These are phyloP conservation scores for Acleris cristana DNA, from an alignment of 2,888 invertebrate genomes.

Conservation along the genomic window DNA sequence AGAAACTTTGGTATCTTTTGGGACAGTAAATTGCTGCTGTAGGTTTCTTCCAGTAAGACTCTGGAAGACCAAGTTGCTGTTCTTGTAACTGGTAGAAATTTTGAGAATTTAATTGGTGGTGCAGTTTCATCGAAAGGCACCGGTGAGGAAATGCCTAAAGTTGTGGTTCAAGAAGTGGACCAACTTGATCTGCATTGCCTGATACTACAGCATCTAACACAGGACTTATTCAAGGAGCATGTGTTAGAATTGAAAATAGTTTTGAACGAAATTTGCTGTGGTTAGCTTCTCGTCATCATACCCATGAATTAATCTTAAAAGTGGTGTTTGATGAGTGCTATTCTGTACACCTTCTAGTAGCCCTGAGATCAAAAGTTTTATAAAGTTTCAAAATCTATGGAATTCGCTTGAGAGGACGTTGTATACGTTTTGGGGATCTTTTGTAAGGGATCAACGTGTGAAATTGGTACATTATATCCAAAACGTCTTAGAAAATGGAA, in stretches of 20 bases:
- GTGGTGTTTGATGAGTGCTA: not conserved
- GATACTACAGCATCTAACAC: conserved; percentile 22
- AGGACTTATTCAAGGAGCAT: conserved; percentile 19
- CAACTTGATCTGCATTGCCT: not conserved
- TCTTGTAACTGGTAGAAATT: not conserved
- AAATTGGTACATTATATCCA: too few species aligned
- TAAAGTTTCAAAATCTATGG: not conserved
- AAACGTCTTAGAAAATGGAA: too few species aligned
- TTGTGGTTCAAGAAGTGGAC: not conserved
- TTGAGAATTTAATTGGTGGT: conserved; percentile 7
- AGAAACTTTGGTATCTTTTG: too few species aligned
- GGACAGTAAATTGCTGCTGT: too few species aligned
- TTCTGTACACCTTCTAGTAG: not conserved
- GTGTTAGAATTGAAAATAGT: not conserved
- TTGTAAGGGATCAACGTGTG: too few species aligned
- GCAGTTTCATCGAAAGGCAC: not conserved
- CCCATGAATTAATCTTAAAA: not conserved
- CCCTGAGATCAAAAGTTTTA: not conserved
- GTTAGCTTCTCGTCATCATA: conserved; percentile 4
- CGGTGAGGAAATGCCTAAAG: conserved; percentile 7
- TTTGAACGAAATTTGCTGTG: not conserved
- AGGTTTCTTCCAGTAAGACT: too few species aligned
- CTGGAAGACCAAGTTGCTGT: too few species aligned
- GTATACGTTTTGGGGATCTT: too few species aligned
- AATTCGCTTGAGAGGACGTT: not conserved